Conservation (phyloP, 2,888 invertebrate species). For the Ochropacha duplaris region DNA sequence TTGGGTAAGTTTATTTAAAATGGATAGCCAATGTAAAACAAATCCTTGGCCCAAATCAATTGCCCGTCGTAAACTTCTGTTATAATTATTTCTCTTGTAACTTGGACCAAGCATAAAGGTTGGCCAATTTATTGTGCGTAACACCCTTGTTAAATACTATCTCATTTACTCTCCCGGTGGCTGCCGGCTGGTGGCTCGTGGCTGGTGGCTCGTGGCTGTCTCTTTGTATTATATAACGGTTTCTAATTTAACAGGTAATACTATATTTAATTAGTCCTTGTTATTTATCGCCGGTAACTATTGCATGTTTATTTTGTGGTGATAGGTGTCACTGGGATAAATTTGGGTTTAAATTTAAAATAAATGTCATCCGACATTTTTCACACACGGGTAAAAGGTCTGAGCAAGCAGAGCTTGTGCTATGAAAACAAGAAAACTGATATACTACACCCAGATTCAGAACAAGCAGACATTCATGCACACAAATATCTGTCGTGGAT, state of each 20-base stretch:
- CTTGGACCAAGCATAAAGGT: neutral
- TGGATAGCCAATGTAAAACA: no score
- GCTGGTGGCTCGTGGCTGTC: no score
- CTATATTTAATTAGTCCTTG: neutral
- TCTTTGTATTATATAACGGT: neutral
- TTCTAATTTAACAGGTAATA: neutral
- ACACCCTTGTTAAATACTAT: slow-evolving; percentile 1
- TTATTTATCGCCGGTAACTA: neutral
- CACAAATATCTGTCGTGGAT: no score
- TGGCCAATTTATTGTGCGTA: neutral
- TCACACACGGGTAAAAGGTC: no score
- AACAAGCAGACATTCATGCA: no score
- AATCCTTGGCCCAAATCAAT: no score
- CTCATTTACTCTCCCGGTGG: neutral
- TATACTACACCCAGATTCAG: no score
- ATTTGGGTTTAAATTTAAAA: neutral
- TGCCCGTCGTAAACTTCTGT: neutral
- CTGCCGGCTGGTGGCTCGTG: no score
- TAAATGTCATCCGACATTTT: no score
- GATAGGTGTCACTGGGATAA: neutral
- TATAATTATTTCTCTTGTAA: neutral
- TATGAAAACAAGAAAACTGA: no score
- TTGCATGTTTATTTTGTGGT: neutral
- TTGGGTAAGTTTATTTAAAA: no score
- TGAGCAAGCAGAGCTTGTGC: no score